Conservation (phyloP, 2,113 vertebrate genomes). For the Paramisgurnus dabryanus region DNA sequence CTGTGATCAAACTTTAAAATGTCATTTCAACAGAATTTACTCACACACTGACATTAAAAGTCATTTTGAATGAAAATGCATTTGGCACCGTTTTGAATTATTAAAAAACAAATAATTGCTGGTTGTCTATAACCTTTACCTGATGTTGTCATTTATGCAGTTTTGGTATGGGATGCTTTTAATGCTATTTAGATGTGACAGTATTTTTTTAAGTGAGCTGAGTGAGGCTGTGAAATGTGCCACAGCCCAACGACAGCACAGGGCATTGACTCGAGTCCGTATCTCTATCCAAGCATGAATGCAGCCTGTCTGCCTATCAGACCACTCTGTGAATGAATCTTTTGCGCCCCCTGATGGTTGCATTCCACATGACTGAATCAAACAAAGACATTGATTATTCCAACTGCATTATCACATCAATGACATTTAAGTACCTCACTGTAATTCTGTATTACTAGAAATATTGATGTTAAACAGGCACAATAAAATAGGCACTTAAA, state of each 20-base stretch:
- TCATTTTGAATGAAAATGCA: background rate
- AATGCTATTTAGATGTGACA: no score
- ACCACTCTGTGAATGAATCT: constrained; percentile 65
- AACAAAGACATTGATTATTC: background rate
- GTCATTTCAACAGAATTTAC: constrained; percentile 15
- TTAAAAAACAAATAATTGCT: background rate
- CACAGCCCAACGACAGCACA: background rate
- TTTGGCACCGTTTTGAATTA: background rate
- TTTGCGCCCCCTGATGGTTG: constrained; percentile 87
- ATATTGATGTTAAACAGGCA: background rate
- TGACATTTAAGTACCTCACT: background rate
- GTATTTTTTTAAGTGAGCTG: background rate
- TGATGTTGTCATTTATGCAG: constrained; percentile 1
- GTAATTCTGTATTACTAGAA: background rate
- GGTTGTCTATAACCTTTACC: background rate
- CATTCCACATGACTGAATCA: background rate
- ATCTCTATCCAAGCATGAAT: constrained; percentile 22
- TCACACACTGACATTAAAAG: background rate
- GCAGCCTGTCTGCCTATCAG: background rate
- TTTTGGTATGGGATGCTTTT: background rate
- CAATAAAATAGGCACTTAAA: background rate
- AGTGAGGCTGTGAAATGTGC: constrained; percentile 24
- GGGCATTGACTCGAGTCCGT: background rate
- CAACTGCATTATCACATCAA: background rate
- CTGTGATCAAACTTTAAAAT: constrained; percentile 28